Conservation (phyloP, 37 sponge, comb jelly and placozoan genomes). For the Ianthella basta region DNA sequence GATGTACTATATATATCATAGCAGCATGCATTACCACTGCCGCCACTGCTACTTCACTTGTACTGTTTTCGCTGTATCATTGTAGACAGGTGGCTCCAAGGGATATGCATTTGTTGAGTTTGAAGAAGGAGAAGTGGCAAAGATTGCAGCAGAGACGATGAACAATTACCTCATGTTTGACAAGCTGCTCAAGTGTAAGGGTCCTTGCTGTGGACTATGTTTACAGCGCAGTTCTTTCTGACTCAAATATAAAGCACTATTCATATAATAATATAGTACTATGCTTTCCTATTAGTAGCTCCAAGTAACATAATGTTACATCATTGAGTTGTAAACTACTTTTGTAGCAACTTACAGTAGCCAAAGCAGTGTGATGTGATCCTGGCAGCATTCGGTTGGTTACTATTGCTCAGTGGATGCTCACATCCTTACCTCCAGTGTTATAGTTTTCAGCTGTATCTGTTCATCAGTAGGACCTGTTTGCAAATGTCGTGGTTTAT, state of each 20-base stretch:
- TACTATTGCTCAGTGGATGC: no score
- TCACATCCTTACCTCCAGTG: no score
- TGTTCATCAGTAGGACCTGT: no score
- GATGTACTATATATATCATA: no score
- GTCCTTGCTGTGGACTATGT: not conserved
- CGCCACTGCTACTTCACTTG: no score
- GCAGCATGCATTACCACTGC: no score
- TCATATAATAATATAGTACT: constrained; percentile 47
- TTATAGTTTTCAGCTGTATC: no score
- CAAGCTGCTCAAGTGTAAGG: constrained; percentile 93
- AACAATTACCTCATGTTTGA: constrained; percentile 97
- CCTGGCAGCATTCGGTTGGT: no score
- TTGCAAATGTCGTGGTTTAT: not conserved
- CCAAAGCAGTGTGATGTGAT: no score
- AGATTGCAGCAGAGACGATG: constrained; percentile 94
- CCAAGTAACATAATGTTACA: not conserved
- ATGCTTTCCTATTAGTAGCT: constrained; percentile 53
- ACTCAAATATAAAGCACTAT: constrained; percentile 66
- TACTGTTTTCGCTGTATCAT: not conserved
- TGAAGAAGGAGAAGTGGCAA: constrained; percentile 89
- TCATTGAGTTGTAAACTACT: no score
- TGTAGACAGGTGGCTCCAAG: constrained; percentile 84
- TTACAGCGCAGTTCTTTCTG: constrained; percentile 18
- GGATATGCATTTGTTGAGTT: constrained; percentile 96
- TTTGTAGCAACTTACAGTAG: no score